phyloP scores from a whole-genome alignment of 1,140 invertebrate species.

The Cyrtorhinus lividipennis region DNA sequence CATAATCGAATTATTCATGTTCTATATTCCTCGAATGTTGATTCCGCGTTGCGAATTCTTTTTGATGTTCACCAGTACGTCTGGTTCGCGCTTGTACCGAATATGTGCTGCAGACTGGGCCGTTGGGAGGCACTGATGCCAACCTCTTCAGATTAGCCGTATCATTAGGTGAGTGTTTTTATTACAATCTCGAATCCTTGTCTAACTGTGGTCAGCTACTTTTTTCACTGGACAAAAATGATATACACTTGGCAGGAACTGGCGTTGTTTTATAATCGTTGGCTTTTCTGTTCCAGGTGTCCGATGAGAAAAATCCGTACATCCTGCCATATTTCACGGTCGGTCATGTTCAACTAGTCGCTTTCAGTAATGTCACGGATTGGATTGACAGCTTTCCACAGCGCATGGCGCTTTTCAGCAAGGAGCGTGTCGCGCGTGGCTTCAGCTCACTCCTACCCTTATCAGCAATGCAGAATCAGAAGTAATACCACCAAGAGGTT shows the following conservation, averaged over 20 bases:
- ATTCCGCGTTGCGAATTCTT: neutral
- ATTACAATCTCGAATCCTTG: neutral
- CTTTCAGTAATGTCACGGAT: neutral
- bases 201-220: no score
- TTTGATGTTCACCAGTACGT: neutral
- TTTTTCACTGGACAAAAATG: no score
- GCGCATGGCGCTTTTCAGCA: neutral
- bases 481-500: neutral
- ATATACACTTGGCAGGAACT: no score
- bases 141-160: neutral
- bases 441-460: neutral
- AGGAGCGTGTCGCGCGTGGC: no score
- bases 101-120: neutral
- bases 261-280: no score
- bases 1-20: neutral
- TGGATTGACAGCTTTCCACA: neutral
- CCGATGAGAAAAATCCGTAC: no score
- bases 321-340: no score
- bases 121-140: neutral
- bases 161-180: neutral
- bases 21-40: neutral
- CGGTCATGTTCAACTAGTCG: no score
- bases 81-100: neutral
- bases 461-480: neutral
- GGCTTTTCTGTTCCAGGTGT: no score